A percentile compares a stretch with the other conserved stretches of the same genome.
Conservation (phyloP, 2,888 invertebrate species). For the Netelia fuscicornis region DNA sequence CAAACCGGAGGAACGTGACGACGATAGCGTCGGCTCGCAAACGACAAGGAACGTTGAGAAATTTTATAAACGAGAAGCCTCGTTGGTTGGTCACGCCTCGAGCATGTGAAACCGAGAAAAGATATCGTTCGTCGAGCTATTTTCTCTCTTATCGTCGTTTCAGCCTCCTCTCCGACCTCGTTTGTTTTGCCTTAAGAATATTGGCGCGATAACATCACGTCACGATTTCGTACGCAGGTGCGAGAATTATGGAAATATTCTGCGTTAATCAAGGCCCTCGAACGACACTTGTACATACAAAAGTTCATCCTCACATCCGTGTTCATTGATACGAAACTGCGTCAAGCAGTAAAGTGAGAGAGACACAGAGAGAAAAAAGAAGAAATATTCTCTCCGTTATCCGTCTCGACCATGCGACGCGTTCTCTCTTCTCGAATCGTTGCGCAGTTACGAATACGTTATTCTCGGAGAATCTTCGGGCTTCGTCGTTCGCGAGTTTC, state of each 20-base stretch:
- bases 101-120: constrained; percentile 58
- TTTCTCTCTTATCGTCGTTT: constrained; percentile 1
- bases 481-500: not conserved
- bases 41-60: not conserved
- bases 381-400: too few species aligned
- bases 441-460: constrained; percentile 58
- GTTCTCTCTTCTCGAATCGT: constrained; percentile 49
- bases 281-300: not conserved
- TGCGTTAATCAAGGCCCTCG: not conserved
- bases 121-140: not conserved
- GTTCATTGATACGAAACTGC: not conserved
- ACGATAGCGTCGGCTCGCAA: constrained; percentile 36
- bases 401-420: too few species aligned
- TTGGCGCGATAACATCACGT: not conserved
- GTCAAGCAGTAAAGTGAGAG: not conserved
- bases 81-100: constrained; percentile 41
- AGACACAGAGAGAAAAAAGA: not conserved
- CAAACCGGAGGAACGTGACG: constrained; percentile 6
- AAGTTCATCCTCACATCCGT: not conserved
- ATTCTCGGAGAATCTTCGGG: constrained; percentile 26
- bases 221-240: not conserved
- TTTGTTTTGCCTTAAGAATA: not conserved
- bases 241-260: not conserved
- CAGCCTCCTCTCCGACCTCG: not conserved
- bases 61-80: not conserved